Conservation (phyloP, 2,797 vertebrate species). For the Sebastes taczanowskii region DNA sequence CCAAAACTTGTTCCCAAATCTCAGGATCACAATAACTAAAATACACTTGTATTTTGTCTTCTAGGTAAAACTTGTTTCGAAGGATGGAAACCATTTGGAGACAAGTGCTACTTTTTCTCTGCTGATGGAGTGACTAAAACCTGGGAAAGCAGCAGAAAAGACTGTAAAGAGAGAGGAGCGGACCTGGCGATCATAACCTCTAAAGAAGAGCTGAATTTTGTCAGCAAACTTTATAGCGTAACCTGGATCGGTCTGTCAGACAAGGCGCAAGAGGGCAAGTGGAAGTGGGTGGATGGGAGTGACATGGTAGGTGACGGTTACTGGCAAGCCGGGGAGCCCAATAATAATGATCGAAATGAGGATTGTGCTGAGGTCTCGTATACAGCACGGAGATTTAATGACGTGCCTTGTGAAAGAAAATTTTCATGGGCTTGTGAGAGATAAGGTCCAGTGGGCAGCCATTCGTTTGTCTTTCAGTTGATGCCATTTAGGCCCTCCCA, state of each 20-base stretch:
- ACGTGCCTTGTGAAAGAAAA: background rate
- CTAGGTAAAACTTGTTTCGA: background rate
- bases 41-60: background rate
- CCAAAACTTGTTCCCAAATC: background rate
- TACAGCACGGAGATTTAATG: constrained; percentile 16
- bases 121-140: background rate
- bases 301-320: background rate
- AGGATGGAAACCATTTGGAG: constrained; percentile 32
- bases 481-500: background rate
- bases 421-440: constrained; percentile 51
- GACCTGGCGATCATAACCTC: constrained; percentile 35
- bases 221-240: background rate
- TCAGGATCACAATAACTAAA: background rate
- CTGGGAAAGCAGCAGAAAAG: constrained; percentile 27
- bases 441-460: background rate
- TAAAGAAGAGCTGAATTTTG: background rate
- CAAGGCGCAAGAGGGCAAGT: background rate
- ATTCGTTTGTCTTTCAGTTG: background rate
- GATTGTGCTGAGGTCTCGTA: constrained; percentile 9
- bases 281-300: constrained; percentile 48
- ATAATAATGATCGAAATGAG: background rate
- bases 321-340: constrained; percentile 41
- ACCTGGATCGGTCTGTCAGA: constrained; percentile 55
- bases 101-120: constrained; percentile 45
- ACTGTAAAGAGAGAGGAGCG: constrained; percentile 16